Evolutionary conservation across 2,113 vertebrate genomes (phyloP), one percentile per base, ranked within the genome.

Genomic region (Scolopax mira): DNA sequence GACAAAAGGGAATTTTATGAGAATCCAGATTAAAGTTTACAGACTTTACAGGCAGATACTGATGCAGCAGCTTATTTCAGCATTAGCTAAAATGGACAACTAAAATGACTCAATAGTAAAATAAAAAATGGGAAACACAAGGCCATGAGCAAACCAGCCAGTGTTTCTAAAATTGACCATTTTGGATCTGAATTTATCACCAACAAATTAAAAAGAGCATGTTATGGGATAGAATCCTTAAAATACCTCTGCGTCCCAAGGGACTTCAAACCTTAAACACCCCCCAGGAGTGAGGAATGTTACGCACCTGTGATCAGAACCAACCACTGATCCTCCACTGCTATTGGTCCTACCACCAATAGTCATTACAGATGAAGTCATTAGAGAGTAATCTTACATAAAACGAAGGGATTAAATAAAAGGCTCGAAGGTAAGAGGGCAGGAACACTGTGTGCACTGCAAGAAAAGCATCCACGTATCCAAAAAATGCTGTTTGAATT

Each of bases 351-450:
- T 83, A 61, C 64, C 67, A 64, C 46, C 39, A 9, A 74, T 35
- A 66, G 7, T 88, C 55, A 25, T 67, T 74, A 65, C 66, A 85
- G 69, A 89, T 86, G 13, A 89, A 79, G 69, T 87, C 52, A 89
- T 65, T 75, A 87, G 65, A 87, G 55, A 89, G 42, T 9, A 49
- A 82, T 81, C 2, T 77, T n/a, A 46, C 2, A 11, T 46, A 88
- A 82, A 82, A 77, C 54, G 11, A 79, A 46, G 23, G 46, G 46
- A 88, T 70, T 82, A 79, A 54, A 13, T 33, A 58, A 90, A 74
- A 73, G 14, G 70, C 57, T 42, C 67, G 67, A 77, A 78, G 18
- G 31, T 27, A 87, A 30, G 41, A 70, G 25, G 5, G 13, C 10
- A 37, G 30, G 31, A 95, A 66, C 13, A 33, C 15, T 58, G 51